Evolutionary conservation across 2,797 vertebrate species (phyloP).

Genomic region (Halcyon leucocephala): DNA sequence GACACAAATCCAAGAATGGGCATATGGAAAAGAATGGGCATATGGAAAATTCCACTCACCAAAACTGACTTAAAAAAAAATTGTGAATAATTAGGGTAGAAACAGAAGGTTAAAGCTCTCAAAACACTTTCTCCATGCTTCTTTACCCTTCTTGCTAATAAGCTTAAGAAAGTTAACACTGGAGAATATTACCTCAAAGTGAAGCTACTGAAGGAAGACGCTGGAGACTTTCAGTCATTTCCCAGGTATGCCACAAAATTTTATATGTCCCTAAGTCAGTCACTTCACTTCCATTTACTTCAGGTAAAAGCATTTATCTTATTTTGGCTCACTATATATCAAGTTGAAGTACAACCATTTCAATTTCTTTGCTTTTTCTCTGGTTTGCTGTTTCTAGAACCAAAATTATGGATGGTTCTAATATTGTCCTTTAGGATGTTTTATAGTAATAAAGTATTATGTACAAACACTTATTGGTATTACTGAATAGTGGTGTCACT

Average conservation of each 20-base stretch:
- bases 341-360: neutral
- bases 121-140: neutral
- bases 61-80: neutral
- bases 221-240: neutral
- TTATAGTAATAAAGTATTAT: neutral
- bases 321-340: neutral
- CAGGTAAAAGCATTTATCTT: neutral
- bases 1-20: neutral
- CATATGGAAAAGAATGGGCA: neutral
- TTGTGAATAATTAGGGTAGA: neutral
- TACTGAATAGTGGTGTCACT: neutral
- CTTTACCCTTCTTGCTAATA: neutral
- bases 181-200: neutral
- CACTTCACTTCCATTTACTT: neutral
- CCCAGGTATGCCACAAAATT: neutral
- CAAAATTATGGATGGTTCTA: neutral
- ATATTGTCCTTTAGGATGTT: neutral
- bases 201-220: neutral
- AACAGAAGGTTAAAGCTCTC: neutral
- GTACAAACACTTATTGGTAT: neutral
- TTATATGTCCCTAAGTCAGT: neutral
- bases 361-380: neutral
- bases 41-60: neutral
- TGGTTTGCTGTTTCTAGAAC: neutral
- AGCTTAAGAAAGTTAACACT: neutral